A percentile compares a stretch with the other conserved stretches of the same genome.
Conservation (phyloP, 2,113 vertebrate species). For the Spilogale gracilis region DNA sequence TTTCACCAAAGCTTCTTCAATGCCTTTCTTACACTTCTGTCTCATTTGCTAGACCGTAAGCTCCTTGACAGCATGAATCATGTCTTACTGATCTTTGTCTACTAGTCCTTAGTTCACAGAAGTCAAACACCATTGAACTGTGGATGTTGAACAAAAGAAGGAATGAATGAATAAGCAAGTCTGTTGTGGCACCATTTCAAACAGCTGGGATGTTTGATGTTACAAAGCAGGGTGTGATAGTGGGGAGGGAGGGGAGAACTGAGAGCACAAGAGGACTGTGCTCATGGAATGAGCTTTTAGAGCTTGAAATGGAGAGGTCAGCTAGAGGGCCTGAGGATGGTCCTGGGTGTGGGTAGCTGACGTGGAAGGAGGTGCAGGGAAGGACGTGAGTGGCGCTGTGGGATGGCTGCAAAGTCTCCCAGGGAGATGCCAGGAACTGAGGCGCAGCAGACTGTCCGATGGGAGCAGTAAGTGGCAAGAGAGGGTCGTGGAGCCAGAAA, state of each 20-base stretch:
- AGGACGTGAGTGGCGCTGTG: not conserved
- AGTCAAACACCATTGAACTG: not conserved
- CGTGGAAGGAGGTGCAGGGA: not conserved
- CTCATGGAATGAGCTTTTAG: not conserved
- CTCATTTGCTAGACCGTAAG: not conserved
- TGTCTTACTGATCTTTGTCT: not conserved
- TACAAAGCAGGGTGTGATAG: not conserved
- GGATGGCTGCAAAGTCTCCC: not conserved
- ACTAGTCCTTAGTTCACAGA: not conserved
- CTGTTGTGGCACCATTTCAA: not conserved
- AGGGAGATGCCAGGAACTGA: not conserved
- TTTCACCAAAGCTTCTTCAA: not conserved
- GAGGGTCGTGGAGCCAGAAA: not conserved
- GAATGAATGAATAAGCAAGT: not conserved
- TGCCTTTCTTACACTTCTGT: not conserved
- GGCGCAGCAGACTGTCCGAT: not conserved
- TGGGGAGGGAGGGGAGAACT: not conserved
- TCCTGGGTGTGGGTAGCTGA: not conserved
- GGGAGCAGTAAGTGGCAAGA: not conserved
- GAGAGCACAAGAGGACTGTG: not conserved
- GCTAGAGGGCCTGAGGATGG: not conserved
- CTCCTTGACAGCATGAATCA: not conserved
- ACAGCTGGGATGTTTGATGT: too few relatives aligned
- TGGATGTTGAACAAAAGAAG: not conserved
- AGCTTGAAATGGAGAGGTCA: not conserved